Base-by-base conservation (phyloP, 1,140 invertebrate species). In the Papilio polytes region DNA sequence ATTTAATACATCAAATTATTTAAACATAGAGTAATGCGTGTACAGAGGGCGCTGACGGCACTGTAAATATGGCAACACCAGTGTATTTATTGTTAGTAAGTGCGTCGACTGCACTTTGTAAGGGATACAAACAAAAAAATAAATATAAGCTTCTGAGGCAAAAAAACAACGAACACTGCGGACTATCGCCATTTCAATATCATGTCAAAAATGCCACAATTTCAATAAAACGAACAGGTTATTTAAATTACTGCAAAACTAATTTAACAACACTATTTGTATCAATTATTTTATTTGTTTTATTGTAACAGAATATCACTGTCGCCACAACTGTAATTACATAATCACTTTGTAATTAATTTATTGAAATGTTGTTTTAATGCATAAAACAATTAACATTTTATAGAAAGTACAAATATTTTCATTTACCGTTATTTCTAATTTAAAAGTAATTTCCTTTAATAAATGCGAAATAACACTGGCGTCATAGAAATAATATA, bases 1-100 rank as follows among this genome's bases (percentile, higher is more conserved):
- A 90, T 94, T 94, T 94, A 94, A 94, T 94, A 93, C 93, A 94
- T 94, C 91, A 90, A 85, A 87, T 84, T 80, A 73, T 73, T 73
- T 73, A 73, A 73, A 73, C 31, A 20, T 73, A 41, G 41, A 46
- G 31, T n/a, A 73, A 73, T n/a, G 10, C 20, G 31, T 18, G 18
- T 44, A n/a, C 10, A 73, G 36, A 73, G 18, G 26, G 70, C 72
- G 72, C 15, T 36, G 41, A n/a, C 44, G 74, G 44, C 93, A 94
- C 91, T 94, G 93, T 94, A 93, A 46, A 94, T 91, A 90, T 84
- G 66, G 81, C 88, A 88, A 90, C 90, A 80, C 53, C 83, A 82
- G 84, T 92, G 87, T 92, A 92, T 90, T 92, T 91, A 91, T 92
- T 90, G 46, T 46, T 44, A 66, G 22, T 18, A 83, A 73, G 80